Evolutionary conservation across 2,888 invertebrate genomes (phyloP), one percentile per base, ranked within the genome.

Genomic region (Lithosia quadra): DNA sequence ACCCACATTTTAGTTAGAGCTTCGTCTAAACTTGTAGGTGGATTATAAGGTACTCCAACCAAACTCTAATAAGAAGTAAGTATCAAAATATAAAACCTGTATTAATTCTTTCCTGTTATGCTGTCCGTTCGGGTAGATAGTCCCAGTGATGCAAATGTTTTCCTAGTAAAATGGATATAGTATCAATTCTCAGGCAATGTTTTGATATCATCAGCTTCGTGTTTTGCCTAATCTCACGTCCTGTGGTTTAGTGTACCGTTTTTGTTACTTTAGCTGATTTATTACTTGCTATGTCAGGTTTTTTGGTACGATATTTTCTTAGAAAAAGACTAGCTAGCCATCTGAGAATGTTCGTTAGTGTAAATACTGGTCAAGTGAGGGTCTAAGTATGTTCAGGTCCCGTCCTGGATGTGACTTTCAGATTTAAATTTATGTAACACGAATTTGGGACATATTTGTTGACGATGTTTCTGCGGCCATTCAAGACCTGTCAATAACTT

Each of bases 181-280:
- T 63, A 67, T 73, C 67, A 36, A 63, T 61, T 78, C 71, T 68
- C 71, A 74, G 66, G 67, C 63, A 73, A 67, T 82, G 70, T 74
- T 79, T 72, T 73, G 81, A 78, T 81, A 73, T 64, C 43, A 79
- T 77, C 70, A 59, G 68, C 57, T 55, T 58, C 63, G 61, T 73
- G 79, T 81, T 80, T 71, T 72, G 69, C 68, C 68, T 77, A 75
- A 74, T 73, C 73, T 75, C 71, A 76, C 73, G 78, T 72, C 58
- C 68, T 66, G 63, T 67, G 34, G 55, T 59, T 61, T n/a, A 67
- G 43, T 55, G 58, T 28, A 63, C 60, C 39, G 4, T 15, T 60
- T 60, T 62, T n/a, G n/a, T 28, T 62, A n/a, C 18, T 33, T 49
- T 21, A 33, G 33, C 49, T 39, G 60, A 60, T 22, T 24, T 9